Percentiles rank a stretch among this genome's conserved stretches.
Evolutionary conservation across 2,113 vertebrate genomes (phyloP).

Genomic region (Platycercus adscitus): DNA sequence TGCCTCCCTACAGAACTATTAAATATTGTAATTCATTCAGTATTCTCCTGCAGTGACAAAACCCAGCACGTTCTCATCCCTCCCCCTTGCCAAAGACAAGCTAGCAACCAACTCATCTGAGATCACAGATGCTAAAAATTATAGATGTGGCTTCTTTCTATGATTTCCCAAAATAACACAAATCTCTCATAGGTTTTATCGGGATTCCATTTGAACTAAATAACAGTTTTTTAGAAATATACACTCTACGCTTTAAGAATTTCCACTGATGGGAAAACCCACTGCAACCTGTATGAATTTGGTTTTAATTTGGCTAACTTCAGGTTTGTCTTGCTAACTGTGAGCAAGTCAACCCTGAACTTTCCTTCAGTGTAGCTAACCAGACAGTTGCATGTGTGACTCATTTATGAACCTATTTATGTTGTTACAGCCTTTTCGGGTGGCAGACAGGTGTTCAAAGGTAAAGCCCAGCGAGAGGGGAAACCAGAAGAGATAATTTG

Average conservation of each 20-base stretch:
- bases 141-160: neutral
- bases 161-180: neutral
- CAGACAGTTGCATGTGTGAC: neutral
- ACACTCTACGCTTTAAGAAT: neutral
- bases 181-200: neutral
- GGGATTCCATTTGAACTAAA: neutral
- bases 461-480: neutral
- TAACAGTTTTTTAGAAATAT: neutral
- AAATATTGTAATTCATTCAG: neutral
- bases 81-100: neutral
- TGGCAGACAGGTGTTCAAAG: neutral
- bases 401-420: neutral
- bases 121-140: neutral
- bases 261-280: neutral
- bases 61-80: neutral
- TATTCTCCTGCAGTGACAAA: neutral
- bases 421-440: neutral
- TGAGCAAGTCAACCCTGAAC: neutral
- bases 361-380: neutral
- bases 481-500: neutral
- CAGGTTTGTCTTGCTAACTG: neutral
- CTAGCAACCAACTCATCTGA: neutral
- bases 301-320: neutral
- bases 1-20: neutral
- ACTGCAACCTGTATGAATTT: neutral